Evolutionary conservation across 2,888 invertebrate genomes (phyloP).

Genomic region (Andricus curvator): DNA sequence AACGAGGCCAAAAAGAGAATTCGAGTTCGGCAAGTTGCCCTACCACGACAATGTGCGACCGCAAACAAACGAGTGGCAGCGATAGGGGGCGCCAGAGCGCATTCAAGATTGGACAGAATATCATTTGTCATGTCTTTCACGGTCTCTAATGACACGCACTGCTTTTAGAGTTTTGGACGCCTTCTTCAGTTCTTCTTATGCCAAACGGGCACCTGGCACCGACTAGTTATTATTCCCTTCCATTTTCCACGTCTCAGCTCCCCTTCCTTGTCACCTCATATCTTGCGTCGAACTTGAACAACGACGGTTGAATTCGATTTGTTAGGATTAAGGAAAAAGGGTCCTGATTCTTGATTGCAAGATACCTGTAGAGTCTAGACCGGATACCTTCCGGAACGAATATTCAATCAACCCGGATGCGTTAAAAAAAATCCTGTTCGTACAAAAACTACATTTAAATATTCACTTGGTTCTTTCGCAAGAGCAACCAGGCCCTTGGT

Average conservation of each 20-base stretch:
- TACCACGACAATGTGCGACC: conserved; percentile 76
- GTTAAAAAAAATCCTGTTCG: neutral
- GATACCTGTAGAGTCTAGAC: neutral
- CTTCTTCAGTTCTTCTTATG: conserved; percentile 72
- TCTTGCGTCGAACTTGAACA: conserved; percentile 47
- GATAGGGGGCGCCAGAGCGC: conserved; percentile 76
- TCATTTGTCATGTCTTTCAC: conserved; percentile 78
- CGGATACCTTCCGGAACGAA: conserved; percentile 21
- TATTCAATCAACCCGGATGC: conserved; percentile 6
- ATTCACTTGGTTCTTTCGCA: too few species aligned
- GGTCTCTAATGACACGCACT: conserved; percentile 77
- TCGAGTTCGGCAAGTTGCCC: conserved; percentile 55
- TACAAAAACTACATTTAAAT: too few species aligned
- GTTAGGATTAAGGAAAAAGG: conserved; percentile 74
- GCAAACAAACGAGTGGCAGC: conserved; percentile 77
- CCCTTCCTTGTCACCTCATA: conserved; percentile 54
- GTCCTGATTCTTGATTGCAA: conserved; percentile 23
- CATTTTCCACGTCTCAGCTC: conserved; percentile 55
- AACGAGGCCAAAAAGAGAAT: conserved; percentile 50
- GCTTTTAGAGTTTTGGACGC: conserved; percentile 75
- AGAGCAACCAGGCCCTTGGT: too few species aligned
- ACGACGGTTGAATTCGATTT: conserved; percentile 76
- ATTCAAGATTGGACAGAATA: conserved; percentile 76
- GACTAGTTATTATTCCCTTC: conserved; percentile 71
- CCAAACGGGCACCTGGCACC: conserved; percentile 75